Base-by-base conservation (phyloP, 2,797 vertebrate genomes). In the Limnodromus scolopaceus region DNA sequence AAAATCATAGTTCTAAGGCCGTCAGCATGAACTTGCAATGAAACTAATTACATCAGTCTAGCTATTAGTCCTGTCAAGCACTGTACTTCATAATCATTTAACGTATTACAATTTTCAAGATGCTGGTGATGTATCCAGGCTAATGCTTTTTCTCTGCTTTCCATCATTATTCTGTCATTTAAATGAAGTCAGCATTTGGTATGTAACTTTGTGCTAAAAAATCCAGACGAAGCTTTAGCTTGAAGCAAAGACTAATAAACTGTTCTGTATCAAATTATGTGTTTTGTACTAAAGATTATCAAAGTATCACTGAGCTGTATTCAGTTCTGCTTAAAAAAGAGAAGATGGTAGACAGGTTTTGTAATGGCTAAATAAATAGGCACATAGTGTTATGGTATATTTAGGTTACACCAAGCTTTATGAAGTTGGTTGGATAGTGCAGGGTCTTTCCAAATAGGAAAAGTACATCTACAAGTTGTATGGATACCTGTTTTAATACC, bases 31-130 rank as follows among this genome's bases (percentile, higher is more conserved):
- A 75, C 45, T 60, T 80, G 46, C 66, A 74, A 32, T 93, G 46
- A 90, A 94, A 89, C 23, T 9, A 51, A 80, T 96, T 96, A 75
- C 28, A 19, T 70, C 28, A 36, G 18, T 46, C 57, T 68, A 80
- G 74, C 93, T 94, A 61, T 72, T 79, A 72, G 43, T 49, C 45
- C 92, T 94, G 74, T 92, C 78, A 89, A 87, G 34, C 38, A 51
- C 15, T 30, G 46, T 69, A 71, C 65, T 16, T 82, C 55, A 51
- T 84, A 57, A 57, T 87, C 4, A 89, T 96, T 92, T 84, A 58
- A 49, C 79, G 51, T 92, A 84, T 64, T 79, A 54, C 25, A 48
- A 60, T 94, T 97, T 92, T 94, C 83, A 77, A 63, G 45, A 48
- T 90, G 51, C 63, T 74, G 43, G 51, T 95, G 63, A n/a, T 92